These are phyloP conservation scores for Lepus timidus DNA, from an alignment of 2,113 vertebrate species.

Conservation along the genomic window DNA sequence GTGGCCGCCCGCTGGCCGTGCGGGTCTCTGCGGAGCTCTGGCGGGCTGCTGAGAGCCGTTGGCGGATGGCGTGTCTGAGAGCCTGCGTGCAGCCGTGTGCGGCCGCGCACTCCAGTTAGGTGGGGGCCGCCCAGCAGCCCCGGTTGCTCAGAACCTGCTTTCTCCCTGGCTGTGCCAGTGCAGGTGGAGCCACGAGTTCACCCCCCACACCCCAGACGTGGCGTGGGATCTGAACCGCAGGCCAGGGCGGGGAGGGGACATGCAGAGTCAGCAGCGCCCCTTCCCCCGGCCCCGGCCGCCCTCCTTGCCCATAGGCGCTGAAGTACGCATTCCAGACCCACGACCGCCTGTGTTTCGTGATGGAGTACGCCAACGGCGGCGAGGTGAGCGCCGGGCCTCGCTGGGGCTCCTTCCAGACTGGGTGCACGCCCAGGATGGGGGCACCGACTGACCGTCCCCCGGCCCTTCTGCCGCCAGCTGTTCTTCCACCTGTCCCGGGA, in stretches of 20 bases:
- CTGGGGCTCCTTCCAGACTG: no score
- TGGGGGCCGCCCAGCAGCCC: background rate
- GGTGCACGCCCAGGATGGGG: no score
- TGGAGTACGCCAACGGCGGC: constrained; percentile 98
- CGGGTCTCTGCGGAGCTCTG: background rate
- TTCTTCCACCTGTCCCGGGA: constrained; percentile 97
- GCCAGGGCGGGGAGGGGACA: fast-evolving
- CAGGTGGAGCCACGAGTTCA: background rate
- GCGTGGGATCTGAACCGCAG: background rate
- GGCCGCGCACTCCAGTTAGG: background rate
- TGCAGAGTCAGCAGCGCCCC: background rate
- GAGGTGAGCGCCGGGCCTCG: constrained; percentile 87
- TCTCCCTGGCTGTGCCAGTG: background rate
- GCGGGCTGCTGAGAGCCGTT: no score
- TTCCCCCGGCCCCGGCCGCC: fast-evolving
- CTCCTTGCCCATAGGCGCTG: constrained; percentile 89
- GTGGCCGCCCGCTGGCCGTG: no score
- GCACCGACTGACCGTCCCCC: no score
- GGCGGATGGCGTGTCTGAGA: no score
- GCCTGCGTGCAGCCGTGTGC: no score
- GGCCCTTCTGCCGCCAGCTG: constrained; percentile 85
- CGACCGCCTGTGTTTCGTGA: constrained; percentile 97
- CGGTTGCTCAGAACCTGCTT: background rate
- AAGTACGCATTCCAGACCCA: constrained; percentile 98
- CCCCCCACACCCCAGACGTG: background rate